Evolutionary conservation across 1,140 invertebrate species (phyloP), one percentile per base, ranked within the genome.

Genomic region (Drosophila jambulina): DNA sequence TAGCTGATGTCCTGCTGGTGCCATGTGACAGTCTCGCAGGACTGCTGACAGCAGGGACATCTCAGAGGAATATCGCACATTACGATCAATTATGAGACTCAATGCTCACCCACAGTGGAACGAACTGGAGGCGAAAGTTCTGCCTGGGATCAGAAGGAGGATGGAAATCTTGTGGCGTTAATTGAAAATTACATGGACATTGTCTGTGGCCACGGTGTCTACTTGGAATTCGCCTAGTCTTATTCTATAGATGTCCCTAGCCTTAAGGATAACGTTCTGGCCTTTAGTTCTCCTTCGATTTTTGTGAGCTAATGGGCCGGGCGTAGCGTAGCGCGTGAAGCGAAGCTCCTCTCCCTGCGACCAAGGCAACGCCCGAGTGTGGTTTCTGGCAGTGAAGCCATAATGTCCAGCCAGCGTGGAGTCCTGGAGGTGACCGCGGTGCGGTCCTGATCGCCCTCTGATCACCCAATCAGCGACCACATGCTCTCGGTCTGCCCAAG

Each of bases 71-170:
- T 63, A 85, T 85, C 68, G 86, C 86, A 90, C 85, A 90, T 90
- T 90, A 90, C 86, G 85, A 90, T 90, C 85, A 90, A 90, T 90
- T 91, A 90, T 90, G 85, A 82, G 86, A 60, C 86, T 91, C 67
- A 90, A 90, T 90, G 79, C 63, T 67, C 46, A 80, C 85, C 85
- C 75, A 70, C 64, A 51, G 85, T 80, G 85, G 80, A 88, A 75
- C 84, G 85, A 88, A 88, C 76, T 29, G 46, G 53, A 51, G 51
- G 53, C 63, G 53, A 64, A 85, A 75, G 77, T 70, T 61, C 68
- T 62, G 53, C 56, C 7, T 43, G 27, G 51, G 27, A 51, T 32
- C 27, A 21, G n/a, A 29, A 46, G 40, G 70, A 65, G 46, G 21
- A 34, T 38, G 64, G 53, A 70, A 74, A 83, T 81, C 81, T 88